Evolutionary conservation across 2,797 vertebrate genomes (phyloP), one percentile per base, ranked within the genome.

Genomic region (Brotula barbata): DNA sequence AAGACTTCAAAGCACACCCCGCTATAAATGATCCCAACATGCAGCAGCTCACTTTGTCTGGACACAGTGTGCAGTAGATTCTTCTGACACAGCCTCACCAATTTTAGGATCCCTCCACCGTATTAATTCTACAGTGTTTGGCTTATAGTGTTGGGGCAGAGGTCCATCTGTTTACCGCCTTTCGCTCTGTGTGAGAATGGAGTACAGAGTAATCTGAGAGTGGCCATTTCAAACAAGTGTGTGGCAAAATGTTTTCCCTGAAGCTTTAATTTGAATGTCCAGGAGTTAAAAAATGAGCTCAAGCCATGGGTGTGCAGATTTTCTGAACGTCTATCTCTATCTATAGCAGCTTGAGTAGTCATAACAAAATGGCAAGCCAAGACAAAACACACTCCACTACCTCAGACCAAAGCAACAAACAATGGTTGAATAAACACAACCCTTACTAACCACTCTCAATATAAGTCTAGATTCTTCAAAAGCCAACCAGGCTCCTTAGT

Each of bases 371-470:
- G 51, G 78, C 70, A 57, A 71, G 77, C 85, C 85, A 89, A 89
- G 88, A 89, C 87, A 88, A 88, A 89, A 88, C 85, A 88, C 83
- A 86, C 80, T 87, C 77, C 57, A 68, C 85, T 82, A 84, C 81
- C 81, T 88, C 85, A 84, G 81, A 88, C 80, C 82, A 63, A 78
- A 83, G 86, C 80, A 87, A 89, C 88, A 87, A 89, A 88, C 88
- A 89, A 87, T 78, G 86, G 77, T 77, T 85, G 80, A 88, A 85
- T 88, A 88, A 89, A 88, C 85, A 88, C 87, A 83, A 82, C 81
- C 84, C 63, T 83, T 66, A 83, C 74, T 79, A 82, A 83, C 83
- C 84, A 52, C 81, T 81, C 77, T 73, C 77, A 85, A 85, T 82
- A 75, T 73, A 84, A 85, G 81, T 81, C 80, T 53, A 75, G 74